phyloP scores from a whole-genome alignment of 2,888 invertebrate genomes.

The Hemaris fuciformis region DNA sequence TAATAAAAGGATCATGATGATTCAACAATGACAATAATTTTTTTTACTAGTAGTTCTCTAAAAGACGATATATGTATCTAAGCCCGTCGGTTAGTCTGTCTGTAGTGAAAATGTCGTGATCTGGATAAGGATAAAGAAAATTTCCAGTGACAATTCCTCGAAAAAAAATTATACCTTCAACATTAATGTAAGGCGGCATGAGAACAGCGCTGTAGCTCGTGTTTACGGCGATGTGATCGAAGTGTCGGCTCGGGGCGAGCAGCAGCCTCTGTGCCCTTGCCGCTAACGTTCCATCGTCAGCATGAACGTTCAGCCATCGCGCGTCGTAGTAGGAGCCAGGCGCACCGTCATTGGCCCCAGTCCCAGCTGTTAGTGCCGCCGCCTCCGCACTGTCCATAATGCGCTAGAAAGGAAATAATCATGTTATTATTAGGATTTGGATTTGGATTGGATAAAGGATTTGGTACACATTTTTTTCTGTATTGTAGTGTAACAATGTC shows the following conservation, averaged over 20 bases:
- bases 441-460: too few species aligned
- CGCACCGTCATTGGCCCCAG: constrained; percentile 78
- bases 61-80: too few species aligned
- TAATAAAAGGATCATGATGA: too few species aligned
- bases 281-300: constrained; percentile 87
- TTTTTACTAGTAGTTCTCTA: too few species aligned
- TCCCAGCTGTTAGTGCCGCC: constrained; percentile 85
- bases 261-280: constrained; percentile 87
- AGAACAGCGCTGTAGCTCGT: constrained; percentile 93
- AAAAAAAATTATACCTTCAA: constrained; percentile 76
- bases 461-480: too few species aligned
- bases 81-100: background rate
- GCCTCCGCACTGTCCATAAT: constrained; percentile 96
- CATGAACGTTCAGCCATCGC: constrained; percentile 89
- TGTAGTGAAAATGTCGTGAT: background rate
- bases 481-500: too few species aligned
- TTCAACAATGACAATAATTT: too few species aligned
- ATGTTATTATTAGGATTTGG: background rate
- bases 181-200: constrained; percentile 90
- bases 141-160: background rate
- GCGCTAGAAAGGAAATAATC: constrained; percentile 80
- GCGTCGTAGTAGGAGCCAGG: constrained; percentile 88
- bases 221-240: constrained; percentile 93
- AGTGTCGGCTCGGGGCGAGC: constrained; percentile 89
- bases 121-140: background rate